phyloP scores from a whole-genome alignment of 2,113 vertebrate species.

The Tylochromis polylepis region DNA sequence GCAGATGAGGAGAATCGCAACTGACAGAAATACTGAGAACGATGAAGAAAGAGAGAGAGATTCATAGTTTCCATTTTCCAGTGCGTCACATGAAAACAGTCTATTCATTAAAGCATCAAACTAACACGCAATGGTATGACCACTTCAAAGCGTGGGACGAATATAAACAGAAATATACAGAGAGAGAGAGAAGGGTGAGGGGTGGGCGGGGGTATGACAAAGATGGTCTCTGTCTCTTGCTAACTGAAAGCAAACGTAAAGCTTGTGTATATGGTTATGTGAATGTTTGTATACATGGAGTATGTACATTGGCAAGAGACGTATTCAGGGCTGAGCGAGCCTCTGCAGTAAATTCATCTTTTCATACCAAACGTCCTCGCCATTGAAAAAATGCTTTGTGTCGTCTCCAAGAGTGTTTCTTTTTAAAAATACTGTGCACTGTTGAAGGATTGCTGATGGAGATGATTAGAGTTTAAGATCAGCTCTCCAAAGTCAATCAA shows the following conservation, averaged over 20 bases:
- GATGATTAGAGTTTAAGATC: neutral
- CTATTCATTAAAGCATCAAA: constrained; percentile 64
- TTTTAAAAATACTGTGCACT: neutral
- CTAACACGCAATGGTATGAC: constrained; percentile 45
- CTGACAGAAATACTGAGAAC: neutral
- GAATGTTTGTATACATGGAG: neutral
- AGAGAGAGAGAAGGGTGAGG: neutral
- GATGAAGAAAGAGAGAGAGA: neutral
- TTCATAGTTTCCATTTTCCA: constrained; percentile 63
- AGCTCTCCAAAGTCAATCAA: neutral
- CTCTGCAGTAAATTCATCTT: neutral
- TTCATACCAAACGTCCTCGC: neutral
- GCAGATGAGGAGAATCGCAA: neutral
- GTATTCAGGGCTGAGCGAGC: neutral
- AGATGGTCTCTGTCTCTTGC: constrained; percentile 46
- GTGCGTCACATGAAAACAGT: constrained; percentile 54
- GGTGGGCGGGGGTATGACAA: constrained; percentile 3
- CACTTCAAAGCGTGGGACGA: constrained; percentile 55
- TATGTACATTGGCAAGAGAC: neutral
- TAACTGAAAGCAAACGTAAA: constrained; percentile 14
- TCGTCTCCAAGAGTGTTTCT: neutral
- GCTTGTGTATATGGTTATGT: neutral
- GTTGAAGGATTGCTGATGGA: neutral
- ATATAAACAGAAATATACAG: constrained; percentile 57
- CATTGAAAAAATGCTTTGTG: neutral